These are phyloP conservation scores for Caenorhabditis elegans DNA, from an alignment of 1,140 invertebrate genomes.

Conservation along the genomic window DNA sequence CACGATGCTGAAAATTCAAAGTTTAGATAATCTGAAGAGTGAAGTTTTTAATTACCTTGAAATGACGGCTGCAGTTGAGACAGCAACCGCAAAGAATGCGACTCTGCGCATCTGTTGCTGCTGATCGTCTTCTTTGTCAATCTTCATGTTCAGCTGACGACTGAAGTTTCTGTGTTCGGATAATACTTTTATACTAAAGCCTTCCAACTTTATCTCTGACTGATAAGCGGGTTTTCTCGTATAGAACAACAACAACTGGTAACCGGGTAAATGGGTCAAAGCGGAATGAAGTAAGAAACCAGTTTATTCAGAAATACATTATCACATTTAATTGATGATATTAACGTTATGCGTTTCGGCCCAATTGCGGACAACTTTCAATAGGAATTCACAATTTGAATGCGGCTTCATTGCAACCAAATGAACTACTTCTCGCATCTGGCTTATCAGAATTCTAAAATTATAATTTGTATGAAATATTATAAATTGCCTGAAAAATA, in stretches of 20 bases:
- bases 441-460: not conserved
- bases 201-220: too few species aligned
- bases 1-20: slow-evolving; percentile 56
- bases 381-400: slow-evolving; percentile 1
- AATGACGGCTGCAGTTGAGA: slow-evolving; percentile 52
- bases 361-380: not conserved
- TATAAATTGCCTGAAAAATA: not conserved
- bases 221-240: slow-evolving; percentile 25
- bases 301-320: slow-evolving; percentile 1
- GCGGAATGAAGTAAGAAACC: not conserved
- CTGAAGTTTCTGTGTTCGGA: not conserved
- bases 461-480: too few species aligned
- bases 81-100: slow-evolving; percentile 53
- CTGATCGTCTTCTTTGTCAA: slow-evolving; percentile 50
- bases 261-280: slow-evolving; percentile 26
- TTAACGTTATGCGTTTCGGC: not conserved
- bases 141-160: slow-evolving; percentile 32
- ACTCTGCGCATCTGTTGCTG: slow-evolving; percentile 61
- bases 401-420: not conserved
- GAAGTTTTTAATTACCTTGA: too few species aligned
- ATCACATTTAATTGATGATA: not conserved
- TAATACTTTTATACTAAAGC: not conserved
- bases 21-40: too few species aligned
- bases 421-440: not conserved
- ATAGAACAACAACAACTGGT: slow-evolving; percentile 21